Evolutionary conservation across 2,888 invertebrate genomes (phyloP), one percentile per base, ranked within the genome.

Genomic region (Leucania comma): DNA sequence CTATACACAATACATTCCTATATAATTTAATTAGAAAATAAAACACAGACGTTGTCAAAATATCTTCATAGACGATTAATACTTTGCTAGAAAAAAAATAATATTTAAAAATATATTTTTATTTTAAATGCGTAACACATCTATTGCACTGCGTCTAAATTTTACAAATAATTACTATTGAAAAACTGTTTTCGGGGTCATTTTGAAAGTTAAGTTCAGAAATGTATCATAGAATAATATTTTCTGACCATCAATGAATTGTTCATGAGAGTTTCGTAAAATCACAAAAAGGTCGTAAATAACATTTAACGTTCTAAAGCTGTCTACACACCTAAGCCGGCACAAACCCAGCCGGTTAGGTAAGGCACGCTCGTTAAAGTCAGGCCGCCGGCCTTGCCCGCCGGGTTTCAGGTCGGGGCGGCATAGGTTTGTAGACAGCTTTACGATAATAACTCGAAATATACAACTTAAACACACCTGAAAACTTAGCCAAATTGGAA

Each of bases 31-130:
- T 78, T 74, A 79, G 42, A 77, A 80, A 80, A 80, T 72, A 74
- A 75, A 75, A 80, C 61, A 79, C 70, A 70, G 66, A 82, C 75
- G 53, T 76, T 64, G 72, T 78, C 75, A 79, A 79, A 79, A 85
- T 79, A 86, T 80, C 56, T 83, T 62, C 75, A 75, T 86, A 80
- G 79, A 83, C 78, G 78, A 85, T 68, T 81, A 85, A 82, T 80
- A 82, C 79, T 81, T 85, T 66, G 63, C 84, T 81, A 86, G 59
- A 81, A 81, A 71, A 74, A 74, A 73, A 35, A 35, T 35, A 35
- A 60, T 71, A 71, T 73, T 82, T 68, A 75, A 82, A 84, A 80
- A 82, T 82, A 80, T 84, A 82, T 85, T 80, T 77, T 77, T 72
- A 72, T 67, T 81, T 75, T 78, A 84, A 86, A 86, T 84, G 85